Base-by-base conservation (phyloP, 2,888 invertebrate species). In the Philereme vetulata region DNA sequence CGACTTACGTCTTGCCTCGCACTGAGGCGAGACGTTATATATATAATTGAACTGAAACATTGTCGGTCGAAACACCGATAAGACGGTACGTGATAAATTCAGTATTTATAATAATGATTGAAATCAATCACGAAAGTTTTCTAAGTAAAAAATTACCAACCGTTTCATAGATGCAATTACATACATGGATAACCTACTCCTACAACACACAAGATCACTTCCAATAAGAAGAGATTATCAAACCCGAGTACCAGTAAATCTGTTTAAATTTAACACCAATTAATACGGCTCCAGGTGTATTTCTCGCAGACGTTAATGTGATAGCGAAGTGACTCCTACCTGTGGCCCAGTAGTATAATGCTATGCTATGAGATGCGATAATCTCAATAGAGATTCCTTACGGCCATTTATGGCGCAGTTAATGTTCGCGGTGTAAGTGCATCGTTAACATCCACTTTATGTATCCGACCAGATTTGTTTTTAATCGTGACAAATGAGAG, bases 181-280 rank as follows among this genome's bases (percentile, higher is more conserved):
- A 3, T 55, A 50, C 21, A 48, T 55, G 44, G 44, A 49, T 55
- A 50, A 51, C 59, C 65, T 69, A 62, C 35, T 4, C 36, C 36
- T 38, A 38, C 63, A 58, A 65, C 66, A 57, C 54, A 10, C 51
- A 52, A 52, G 51, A 49, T 51, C 43, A 44, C 21, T 38, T 56
- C 54, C 63, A 64, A 65, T 72, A 72, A 71, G 67, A 64, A 65
- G 64, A 69, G 66, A 75, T 78, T 74, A 75, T 68, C 68, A 71
- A 71, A 35, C 49, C 68, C 75, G 74, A 74, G 71, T 68, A 68
- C 71, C 55, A 71, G 73, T 78, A 82, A 81, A 80, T 75, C 75
- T 66, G 64, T 75, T 77, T 81, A 80, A 80, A 82, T 81, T 84
- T 78, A 73, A 79, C 78, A 81, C 82, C 80, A 83, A 84, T 84